phyloP scores from a whole-genome alignment of 2,888 invertebrate genomes.

The Scaptodrosophila latifasciaeformis region DNA sequence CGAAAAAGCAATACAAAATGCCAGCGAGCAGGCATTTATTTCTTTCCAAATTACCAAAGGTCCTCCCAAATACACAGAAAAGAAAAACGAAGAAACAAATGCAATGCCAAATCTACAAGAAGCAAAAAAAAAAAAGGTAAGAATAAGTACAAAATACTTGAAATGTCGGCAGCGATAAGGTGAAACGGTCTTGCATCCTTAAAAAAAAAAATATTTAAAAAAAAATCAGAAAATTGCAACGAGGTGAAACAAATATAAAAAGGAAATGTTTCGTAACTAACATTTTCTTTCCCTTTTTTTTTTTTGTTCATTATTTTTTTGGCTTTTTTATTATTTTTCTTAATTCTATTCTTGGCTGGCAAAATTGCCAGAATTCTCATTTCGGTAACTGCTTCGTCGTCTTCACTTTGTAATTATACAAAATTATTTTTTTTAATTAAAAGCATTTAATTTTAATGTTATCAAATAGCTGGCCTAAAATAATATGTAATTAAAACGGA shows the following conservation, averaged over 20 bases:
- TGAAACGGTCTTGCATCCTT: constrained; percentile 44
- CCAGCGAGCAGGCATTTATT: constrained; percentile 30
- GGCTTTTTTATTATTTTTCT: background rate
- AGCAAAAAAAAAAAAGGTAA: too few relatives aligned
- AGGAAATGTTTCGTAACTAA: constrained; percentile 39
- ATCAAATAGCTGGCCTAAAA: too few relatives aligned
- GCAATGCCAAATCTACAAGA: too few relatives aligned
- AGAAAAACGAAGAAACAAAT: too few relatives aligned
- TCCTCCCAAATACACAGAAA: background rate
- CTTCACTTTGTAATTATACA: too few relatives aligned
- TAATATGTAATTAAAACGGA: too few relatives aligned
- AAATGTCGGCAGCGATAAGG: constrained; percentile 49
- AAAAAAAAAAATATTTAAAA: constrained; percentile 17
- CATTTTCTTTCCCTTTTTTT: constrained; percentile 13
- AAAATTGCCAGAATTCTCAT: constrained; percentile 31
- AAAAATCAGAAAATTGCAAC: constrained; percentile 11
- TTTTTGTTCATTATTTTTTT: too few relatives aligned
- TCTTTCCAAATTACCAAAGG: constrained; percentile 57
- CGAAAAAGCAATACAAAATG: constrained; percentile 62
- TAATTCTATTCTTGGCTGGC: constrained; percentile 13
- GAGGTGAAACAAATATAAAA: constrained; percentile 14
- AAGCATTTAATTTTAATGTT: constrained; percentile 54
- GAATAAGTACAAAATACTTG: too few relatives aligned
- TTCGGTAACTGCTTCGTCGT: constrained; percentile 6
- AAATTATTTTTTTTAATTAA: constrained; percentile 64